Percentiles rank a stretch among this genome's conserved stretches.
Conservation (phyloP, 2,113 vertebrate genomes). For the Ochotona curzoniae region DNA sequence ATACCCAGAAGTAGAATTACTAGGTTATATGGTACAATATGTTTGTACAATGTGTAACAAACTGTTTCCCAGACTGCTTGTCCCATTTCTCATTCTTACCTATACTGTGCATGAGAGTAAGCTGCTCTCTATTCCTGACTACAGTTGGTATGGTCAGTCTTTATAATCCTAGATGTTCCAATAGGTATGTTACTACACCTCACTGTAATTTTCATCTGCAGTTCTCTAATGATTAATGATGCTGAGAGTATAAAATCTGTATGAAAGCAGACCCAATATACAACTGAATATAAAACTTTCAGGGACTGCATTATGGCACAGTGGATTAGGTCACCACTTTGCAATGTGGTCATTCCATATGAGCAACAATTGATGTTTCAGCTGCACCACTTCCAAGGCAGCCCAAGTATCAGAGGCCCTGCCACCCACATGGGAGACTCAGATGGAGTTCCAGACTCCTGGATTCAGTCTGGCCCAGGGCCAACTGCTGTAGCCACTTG, state of each 20-base stretch:
- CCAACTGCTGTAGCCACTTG: too few relatives aligned
- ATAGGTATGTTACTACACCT: background rate
- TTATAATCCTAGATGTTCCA: conserved; percentile 7
- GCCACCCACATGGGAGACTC: too few relatives aligned
- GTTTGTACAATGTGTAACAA: conserved; percentile 24
- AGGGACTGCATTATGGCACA: too few relatives aligned
- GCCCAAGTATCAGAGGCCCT: too few relatives aligned
- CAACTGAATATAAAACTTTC: background rate
- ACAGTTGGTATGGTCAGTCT: background rate
- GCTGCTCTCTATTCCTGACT: background rate
- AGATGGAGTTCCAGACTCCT: too few relatives aligned
- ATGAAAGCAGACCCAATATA: background rate
- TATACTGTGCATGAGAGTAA: background rate
- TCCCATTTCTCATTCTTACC: conserved; percentile 4
- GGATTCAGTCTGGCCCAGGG: too few relatives aligned
- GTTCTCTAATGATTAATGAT: conserved; percentile 11
- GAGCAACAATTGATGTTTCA: too few relatives aligned
- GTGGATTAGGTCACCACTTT: too few relatives aligned
- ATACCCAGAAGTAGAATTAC: background rate
- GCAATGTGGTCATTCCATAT: too few relatives aligned
- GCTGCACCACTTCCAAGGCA: too few relatives aligned
- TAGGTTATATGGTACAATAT: background rate
- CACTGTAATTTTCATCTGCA: background rate
- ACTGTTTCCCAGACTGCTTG: conserved; percentile 37
- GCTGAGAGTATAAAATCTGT: background rate